These are phyloP conservation scores for Rhimphoctona megacephalus DNA, from an alignment of 2,888 invertebrate genomes.

Conservation along the genomic window DNA sequence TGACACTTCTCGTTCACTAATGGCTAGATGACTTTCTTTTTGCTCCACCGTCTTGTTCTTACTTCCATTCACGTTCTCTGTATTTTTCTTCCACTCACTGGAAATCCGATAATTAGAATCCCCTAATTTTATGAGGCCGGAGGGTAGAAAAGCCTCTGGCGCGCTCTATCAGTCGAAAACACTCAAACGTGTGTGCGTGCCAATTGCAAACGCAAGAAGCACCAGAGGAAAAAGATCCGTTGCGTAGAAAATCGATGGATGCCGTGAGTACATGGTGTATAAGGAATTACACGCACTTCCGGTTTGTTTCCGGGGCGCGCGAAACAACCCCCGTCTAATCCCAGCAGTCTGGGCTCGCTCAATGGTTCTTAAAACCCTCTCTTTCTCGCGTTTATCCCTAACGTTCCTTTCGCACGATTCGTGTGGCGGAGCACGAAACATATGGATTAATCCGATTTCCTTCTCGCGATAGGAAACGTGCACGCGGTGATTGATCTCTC, in stretches of 20 bases:
- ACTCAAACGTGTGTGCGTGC: slow-evolving; percentile 39
- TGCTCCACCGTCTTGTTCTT: not conserved
- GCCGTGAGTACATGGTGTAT: slow-evolving; percentile 69
- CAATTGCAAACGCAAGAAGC: slow-evolving; percentile 53
- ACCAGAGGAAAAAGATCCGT: slow-evolving; percentile 50
- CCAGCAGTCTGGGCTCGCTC: slow-evolving; percentile 22
- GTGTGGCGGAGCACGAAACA: slow-evolving; percentile 49
- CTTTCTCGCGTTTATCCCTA: slow-evolving; percentile 34
- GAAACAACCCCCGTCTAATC: slow-evolving; percentile 44
- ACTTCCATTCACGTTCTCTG: not conserved
- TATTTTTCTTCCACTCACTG: slow-evolving; percentile 29
- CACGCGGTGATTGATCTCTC: slow-evolving; percentile 54
- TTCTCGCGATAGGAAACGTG: slow-evolving; percentile 51
- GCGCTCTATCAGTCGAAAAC: no score
- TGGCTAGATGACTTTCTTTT: slow-evolving; percentile 16
- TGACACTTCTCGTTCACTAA: not conserved
- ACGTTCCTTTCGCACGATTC: slow-evolving; percentile 65
- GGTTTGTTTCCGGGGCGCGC: slow-evolving; percentile 57
- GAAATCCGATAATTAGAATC: slow-evolving; percentile 78
- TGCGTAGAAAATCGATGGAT: slow-evolving; percentile 68
- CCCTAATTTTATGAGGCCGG: slow-evolving; percentile 64
- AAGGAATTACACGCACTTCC: slow-evolving; percentile 69
- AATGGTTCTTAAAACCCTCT: slow-evolving; percentile 36
- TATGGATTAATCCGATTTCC: slow-evolving; percentile 62
- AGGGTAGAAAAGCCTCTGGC: slow-evolving; percentile 40